Evolutionary conservation across 2,888 invertebrate genomes (phyloP).

Genomic region (Acleris holmiana): DNA sequence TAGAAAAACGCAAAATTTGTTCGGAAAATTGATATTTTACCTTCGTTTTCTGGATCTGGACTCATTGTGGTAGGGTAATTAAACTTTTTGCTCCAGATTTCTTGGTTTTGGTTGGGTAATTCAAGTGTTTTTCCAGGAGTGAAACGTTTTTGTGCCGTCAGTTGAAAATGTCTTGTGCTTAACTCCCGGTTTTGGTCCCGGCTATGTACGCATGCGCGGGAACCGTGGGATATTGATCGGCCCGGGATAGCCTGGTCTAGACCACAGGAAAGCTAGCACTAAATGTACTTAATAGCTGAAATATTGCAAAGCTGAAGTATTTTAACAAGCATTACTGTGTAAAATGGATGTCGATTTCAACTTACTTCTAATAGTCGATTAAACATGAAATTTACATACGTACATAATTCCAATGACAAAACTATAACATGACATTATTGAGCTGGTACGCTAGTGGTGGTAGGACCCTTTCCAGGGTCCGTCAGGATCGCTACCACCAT

Average conservation of each 20-base stretch:
- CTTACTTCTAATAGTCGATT: too few species aligned
- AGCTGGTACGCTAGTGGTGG: too few species aligned
- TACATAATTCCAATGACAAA: too few species aligned
- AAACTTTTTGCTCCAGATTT: not conserved
- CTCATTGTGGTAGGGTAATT: constrained; percentile 53
- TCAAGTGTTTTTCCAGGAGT: constrained; percentile 1
- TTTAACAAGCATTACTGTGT: too few species aligned
- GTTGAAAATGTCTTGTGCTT: constrained; percentile 53
- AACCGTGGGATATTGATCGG: constrained; percentile 70
- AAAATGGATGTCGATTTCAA: too few species aligned
- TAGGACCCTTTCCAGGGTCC: too few species aligned
- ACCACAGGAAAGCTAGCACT: constrained; percentile 10
- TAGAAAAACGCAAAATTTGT: not conserved
- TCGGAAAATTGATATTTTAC: constrained; percentile 44
- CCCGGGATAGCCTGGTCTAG: constrained; percentile 50
- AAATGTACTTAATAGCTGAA: not conserved
- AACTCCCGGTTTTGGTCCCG: constrained; percentile 41
- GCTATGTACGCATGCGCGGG: constrained; percentile 59
- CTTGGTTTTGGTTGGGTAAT: constrained; percentile 38
- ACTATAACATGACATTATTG: too few species aligned
- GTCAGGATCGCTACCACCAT: too few species aligned
- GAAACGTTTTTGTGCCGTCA: constrained; percentile 30
- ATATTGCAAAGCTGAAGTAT: too few species aligned
- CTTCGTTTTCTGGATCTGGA: constrained; percentile 66
- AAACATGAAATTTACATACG: too few species aligned